phyloP scores from a whole-genome alignment of 1,140 invertebrate genomes.

The Lysiphlebus fabarum region DNA sequence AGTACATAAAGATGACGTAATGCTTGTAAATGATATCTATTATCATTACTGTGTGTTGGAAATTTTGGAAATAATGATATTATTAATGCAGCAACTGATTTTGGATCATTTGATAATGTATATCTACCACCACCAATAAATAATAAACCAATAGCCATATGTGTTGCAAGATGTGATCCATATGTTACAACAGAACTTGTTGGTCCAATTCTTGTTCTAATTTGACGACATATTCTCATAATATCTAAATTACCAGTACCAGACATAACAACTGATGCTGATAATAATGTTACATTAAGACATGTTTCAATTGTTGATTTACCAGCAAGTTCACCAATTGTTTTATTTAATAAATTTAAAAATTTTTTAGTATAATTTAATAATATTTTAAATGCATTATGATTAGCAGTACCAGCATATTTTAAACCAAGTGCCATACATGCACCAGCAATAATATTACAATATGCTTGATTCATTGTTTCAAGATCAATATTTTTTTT shows the following conservation, averaged over 20 bases:
- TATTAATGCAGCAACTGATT: conserved; percentile 82
- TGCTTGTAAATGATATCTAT: conserved; percentile 93
- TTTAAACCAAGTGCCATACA: conserved; percentile 91
- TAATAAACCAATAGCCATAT: conserved; percentile 87
- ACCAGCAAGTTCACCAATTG: conserved; percentile 81
- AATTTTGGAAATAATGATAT: conserved; percentile 96
- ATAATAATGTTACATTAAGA: conserved; percentile 77
- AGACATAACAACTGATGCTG: conserved; percentile 86
- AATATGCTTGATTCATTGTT: conserved; percentile 96
- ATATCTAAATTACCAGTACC: conserved; percentile 76
- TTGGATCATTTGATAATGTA: conserved; percentile 79
- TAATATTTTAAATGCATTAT: conserved; percentile 74
- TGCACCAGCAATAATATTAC: conserved; percentile 91
- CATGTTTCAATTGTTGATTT: conserved; percentile 87
- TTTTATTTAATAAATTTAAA: conserved; percentile 63
- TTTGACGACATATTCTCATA: conserved; percentile 78
- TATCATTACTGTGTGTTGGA: conserved; percentile 93
- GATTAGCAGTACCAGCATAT: conserved; percentile 88
- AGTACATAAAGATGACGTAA: conserved; percentile 93
- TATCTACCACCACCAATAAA: conserved; percentile 92
- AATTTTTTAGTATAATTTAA: conserved; percentile 68
- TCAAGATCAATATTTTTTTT: conserved; percentile 81
- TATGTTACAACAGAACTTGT: conserved; percentile 73
- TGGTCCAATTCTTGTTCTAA: conserved; percentile 70
- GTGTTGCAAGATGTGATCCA: conserved; percentile 90